Conservation (phyloP, 2,113 vertebrate genomes). For the Sorex fumeus region DNA sequence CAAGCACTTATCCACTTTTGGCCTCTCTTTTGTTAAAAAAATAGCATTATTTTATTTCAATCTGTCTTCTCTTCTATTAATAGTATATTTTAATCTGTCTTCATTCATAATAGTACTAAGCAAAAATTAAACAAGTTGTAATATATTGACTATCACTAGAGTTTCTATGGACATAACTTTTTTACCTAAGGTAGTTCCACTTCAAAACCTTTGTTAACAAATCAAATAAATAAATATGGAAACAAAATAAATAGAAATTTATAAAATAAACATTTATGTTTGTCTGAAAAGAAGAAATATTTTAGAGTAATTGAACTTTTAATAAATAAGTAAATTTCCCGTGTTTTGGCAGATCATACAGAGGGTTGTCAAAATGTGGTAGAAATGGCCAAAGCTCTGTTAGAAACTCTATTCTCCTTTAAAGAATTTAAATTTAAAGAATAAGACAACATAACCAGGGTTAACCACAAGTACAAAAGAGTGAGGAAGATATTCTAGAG, state of each 20-base stretch:
- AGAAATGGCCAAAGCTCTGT: neutral
- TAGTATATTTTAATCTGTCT: neutral
- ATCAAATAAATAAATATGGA: neutral
- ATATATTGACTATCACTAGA: neutral
- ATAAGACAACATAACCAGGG: neutral
- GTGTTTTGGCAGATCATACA: neutral
- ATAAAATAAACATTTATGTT: too few relatives aligned
- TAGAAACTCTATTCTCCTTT: neutral
- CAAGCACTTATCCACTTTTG: neutral
- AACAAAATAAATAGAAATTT: neutral
- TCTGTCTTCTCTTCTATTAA: neutral
- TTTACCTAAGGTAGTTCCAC: neutral
- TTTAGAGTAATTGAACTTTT: neutral
- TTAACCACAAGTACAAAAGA: too few relatives aligned
- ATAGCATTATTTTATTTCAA: neutral
- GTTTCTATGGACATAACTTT: neutral
- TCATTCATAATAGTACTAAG: neutral
- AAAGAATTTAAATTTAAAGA: neutral
- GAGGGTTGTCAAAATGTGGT: too few relatives aligned
- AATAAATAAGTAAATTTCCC: neutral
- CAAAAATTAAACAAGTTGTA: neutral
- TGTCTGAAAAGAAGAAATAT: too few relatives aligned
- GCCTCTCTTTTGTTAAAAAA: neutral
- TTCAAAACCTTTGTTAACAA: too few relatives aligned
- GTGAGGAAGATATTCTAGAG: neutral